A percentile compares a stretch with the other conserved stretches of the same genome.
Evolutionary conservation across 2,113 vertebrate genomes (phyloP).

Genomic region (Gasterosteus nipponicus): DNA sequence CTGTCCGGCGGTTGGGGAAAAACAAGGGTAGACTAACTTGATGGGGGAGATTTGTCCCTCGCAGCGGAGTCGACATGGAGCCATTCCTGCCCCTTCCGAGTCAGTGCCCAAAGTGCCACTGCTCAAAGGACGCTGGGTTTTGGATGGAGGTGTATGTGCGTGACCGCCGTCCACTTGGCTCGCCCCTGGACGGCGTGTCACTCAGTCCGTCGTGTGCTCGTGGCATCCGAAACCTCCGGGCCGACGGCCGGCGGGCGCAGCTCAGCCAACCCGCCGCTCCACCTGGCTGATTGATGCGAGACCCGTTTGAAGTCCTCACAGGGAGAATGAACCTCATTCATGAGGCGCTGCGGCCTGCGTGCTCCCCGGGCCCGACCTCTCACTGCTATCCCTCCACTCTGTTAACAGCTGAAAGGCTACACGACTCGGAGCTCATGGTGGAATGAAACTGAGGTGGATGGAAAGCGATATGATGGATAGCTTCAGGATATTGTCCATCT

Average conservation of each 20-base stretch:
- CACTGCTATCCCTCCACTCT: constrained; percentile 60
- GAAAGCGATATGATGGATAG: constrained; percentile 49
- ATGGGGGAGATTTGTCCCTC: neutral
- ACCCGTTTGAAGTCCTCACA: constrained; percentile 73
- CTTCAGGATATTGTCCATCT: constrained; percentile 40
- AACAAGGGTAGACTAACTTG: neutral
- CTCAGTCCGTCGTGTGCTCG: constrained; percentile 59
- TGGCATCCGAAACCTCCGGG: constrained; percentile 65
- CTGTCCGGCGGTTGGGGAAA: neutral
- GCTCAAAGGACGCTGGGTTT: constrained; percentile 10
- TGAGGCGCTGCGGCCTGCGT: constrained; percentile 44
- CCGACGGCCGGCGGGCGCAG: constrained; percentile 55
- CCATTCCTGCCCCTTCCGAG: constrained; percentile 21
- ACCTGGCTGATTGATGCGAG: constrained; percentile 73
- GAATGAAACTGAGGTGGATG: constrained; percentile 55
- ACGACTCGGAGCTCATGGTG: constrained; percentile 53
- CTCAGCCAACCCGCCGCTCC: constrained; percentile 61
- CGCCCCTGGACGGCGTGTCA: constrained; percentile 57
- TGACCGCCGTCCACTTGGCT: constrained; percentile 38
- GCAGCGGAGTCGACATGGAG: constrained; percentile 22
- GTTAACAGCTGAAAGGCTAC: constrained; percentile 79
- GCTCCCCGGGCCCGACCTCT: constrained; percentile 47
- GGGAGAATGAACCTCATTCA: constrained; percentile 79
- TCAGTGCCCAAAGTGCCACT: constrained; percentile 15
- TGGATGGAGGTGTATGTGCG: constrained; percentile 15